Percentiles rank a stretch among this genome's conserved stretches.
Evolutionary conservation across 92 coral and sea anemone genomes (phyloP).

Genomic region (Epizoanthus rinbou): DNA sequence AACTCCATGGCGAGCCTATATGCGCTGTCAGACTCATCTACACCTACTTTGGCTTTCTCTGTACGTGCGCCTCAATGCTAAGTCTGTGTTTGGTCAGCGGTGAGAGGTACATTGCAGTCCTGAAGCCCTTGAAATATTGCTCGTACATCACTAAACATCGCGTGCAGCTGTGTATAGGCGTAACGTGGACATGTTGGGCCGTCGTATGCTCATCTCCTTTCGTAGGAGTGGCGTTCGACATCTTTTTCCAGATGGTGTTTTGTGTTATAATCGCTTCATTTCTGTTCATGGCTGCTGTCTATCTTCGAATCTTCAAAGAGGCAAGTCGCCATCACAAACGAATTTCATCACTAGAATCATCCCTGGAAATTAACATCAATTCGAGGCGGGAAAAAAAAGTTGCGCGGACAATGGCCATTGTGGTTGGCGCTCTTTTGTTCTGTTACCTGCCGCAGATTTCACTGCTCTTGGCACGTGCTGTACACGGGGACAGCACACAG

Average conservation of each 20-base stretch:
- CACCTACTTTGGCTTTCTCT: conserved; percentile 47
- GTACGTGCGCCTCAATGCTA: conserved; percentile 45
- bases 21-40: conserved; percentile 49
- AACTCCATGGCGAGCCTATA: conserved; percentile 37
- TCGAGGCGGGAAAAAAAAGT: conserved; percentile 30
- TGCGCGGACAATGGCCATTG: conserved; percentile 37
- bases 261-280: conserved; percentile 19
- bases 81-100: conserved; percentile 53
- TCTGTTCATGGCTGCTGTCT: conserved; percentile 26
- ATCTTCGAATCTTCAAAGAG: conserved; percentile 32
- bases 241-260: conserved; percentile 34
- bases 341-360: not conserved
- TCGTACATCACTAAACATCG: conserved; percentile 41
- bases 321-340: conserved; percentile 22
- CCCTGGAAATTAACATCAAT: not conserved
- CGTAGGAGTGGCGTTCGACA: conserved; percentile 26
- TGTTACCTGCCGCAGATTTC: conserved; percentile 47
- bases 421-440: conserved; percentile 34
- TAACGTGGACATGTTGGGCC: conserved; percentile 42
- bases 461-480: conserved; percentile 36
- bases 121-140: conserved; percentile 48
- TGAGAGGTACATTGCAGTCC: conserved; percentile 53
- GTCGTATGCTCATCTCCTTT: conserved; percentile 38
- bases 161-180: conserved; percentile 15
- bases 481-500: conserved; percentile 39